These are phyloP conservation scores for Ophion slaviceki DNA, from an alignment of 2,888 invertebrate species.

Conservation along the genomic window DNA sequence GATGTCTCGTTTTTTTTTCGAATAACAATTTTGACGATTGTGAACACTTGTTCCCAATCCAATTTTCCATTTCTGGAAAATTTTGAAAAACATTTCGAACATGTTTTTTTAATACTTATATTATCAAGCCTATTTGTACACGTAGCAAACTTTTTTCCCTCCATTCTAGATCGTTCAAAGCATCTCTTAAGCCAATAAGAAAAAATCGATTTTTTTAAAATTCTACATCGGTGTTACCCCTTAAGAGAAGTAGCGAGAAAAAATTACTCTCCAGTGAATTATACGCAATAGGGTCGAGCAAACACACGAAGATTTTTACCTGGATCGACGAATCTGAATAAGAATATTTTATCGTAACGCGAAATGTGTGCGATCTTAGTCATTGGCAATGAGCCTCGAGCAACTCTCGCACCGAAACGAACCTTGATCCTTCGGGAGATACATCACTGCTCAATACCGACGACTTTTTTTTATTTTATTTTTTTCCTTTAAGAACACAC, in stretches of 20 bases:
- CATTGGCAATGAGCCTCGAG: conserved; percentile 5
- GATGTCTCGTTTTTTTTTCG: background rate
- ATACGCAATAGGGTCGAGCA: background rate
- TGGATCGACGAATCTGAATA: background rate
- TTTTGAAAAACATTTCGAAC: background rate
- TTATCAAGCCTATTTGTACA: no score
- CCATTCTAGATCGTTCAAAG: no score
- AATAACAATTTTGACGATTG: background rate
- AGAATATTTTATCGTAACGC: background rate
- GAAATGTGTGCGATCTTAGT: conserved; percentile 13
- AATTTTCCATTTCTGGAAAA: no score
- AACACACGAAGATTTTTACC: background rate
- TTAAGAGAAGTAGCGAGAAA: background rate
- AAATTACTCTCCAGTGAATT: background rate
- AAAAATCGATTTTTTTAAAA: no score
- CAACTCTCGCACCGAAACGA: conserved; percentile 11
- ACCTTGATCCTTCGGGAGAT: conserved; percentile 40
- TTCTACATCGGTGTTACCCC: no score
- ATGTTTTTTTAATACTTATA: background rate
- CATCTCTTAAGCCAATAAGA: no score
- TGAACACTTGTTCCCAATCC: no score
- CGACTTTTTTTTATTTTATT: background rate
- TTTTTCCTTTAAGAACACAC: conserved; percentile 16
- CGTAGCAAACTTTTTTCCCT: no score
- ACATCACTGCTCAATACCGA: conserved; percentile 13